Evolutionary conservation across 2,888 invertebrate species (phyloP).

Genomic region (Venustoraphidia nigricollis): DNA sequence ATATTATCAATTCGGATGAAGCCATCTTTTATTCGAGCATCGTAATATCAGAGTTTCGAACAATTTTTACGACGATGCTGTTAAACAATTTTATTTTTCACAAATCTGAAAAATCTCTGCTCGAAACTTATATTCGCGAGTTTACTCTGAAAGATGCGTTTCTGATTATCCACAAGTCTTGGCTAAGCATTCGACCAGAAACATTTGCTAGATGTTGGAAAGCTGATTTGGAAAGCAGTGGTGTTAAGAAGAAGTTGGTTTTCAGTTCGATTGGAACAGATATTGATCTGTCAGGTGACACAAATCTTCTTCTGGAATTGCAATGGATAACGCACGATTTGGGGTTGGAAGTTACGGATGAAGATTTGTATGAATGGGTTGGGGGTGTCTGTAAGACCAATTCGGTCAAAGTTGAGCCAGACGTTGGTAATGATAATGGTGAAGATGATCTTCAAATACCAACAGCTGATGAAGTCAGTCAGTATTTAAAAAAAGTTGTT

Average conservation of each 20-base stretch:
- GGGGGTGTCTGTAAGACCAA: background rate
- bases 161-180: conserved; percentile 28
- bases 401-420: conserved; percentile 8
- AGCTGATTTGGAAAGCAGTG: conserved; percentile 6
- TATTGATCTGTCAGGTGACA: conserved; percentile 1
- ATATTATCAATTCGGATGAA: conserved; percentile 1
- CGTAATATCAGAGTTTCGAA: conserved; percentile 3
- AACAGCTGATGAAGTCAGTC: conserved; percentile 25
- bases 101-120: conserved; percentile 6
- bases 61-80: conserved; percentile 1
- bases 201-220: conserved; percentile 26
- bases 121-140: conserved; percentile 15
- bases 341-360: conserved; percentile 20
- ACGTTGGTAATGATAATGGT: conserved; percentile 17
- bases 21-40: background rate
- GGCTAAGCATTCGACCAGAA: conserved; percentile 27
- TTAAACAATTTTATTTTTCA: conserved; percentile 1
- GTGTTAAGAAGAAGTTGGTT: background rate
- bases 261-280: conserved; percentile 1
- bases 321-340: conserved; percentile 21
- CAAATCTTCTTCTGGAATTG: conserved; percentile 16
- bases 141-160: conserved; percentile 30
- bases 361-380: conserved; percentile 17
- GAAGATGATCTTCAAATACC: conserved; percentile 16
- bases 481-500: conserved; percentile 26